Evolutionary conservation across 2,797 vertebrate species (phyloP).

Genomic region (Hippocampus kuda): DNA sequence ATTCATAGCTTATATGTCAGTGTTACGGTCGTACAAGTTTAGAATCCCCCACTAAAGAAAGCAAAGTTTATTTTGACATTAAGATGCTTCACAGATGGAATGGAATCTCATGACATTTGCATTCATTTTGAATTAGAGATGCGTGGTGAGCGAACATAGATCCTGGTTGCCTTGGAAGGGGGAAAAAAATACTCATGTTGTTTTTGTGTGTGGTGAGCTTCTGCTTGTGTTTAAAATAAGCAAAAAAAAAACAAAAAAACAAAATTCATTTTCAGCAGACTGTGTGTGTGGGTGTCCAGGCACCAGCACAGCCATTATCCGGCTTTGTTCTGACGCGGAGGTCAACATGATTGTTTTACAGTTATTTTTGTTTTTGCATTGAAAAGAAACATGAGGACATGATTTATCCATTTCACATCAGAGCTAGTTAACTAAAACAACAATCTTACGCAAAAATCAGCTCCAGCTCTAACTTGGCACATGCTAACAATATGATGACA

Average conservation of each 20-base stretch:
- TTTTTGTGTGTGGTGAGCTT: constrained; percentile 2
- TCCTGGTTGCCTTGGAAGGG: not conserved
- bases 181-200: not conserved
- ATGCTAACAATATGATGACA: too few species aligned
- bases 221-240: not conserved
- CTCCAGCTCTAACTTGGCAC: too few species aligned
- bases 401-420: too few species aligned
- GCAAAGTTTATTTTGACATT: not conserved
- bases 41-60: not conserved
- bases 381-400: not conserved
- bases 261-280: not conserved
- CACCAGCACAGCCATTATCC: not conserved
- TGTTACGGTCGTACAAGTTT: not conserved
- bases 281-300: not conserved
- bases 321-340: not conserved
- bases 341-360: not conserved
- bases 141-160: not conserved
- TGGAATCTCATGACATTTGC: not conserved
- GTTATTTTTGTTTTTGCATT: not conserved
- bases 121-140: not conserved
- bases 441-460: too few species aligned
- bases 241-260: not conserved
- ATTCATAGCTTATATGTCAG: not conserved
- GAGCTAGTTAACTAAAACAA: too few species aligned
- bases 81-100: not conserved